Percentiles rank a stretch among this genome's conserved stretches.
phyloP scores from a whole-genome alignment of 2,113 vertebrate species.

The Beaufortia kweichowensis region DNA sequence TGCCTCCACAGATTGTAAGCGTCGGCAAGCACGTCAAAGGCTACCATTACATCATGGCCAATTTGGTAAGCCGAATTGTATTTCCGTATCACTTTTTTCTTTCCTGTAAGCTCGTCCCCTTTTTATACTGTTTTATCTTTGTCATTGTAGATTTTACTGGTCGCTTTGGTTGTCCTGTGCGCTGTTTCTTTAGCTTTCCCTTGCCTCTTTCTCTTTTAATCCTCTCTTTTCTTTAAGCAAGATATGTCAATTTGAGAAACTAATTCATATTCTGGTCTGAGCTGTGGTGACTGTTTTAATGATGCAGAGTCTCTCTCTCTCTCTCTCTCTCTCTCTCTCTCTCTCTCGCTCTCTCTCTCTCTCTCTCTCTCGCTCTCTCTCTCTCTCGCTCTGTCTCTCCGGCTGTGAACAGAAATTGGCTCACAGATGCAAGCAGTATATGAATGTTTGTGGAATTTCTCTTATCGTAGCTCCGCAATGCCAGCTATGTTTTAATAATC shows the following conservation, averaged over 20 bases:
- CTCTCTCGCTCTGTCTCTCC: conserved; percentile 27
- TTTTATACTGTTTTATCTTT: conserved; percentile 8
- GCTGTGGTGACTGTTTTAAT: conserved; percentile 44
- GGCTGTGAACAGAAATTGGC: conserved; percentile 38
- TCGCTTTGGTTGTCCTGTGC: conserved; percentile 9
- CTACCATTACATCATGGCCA: conserved; percentile 99
- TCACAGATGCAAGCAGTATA: conserved; percentile 39
- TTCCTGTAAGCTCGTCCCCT: background rate
- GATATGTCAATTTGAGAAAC: conserved; percentile 40
- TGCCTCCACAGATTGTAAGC: conserved; percentile 86
- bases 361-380: background rate
- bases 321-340: conserved; percentile 5
- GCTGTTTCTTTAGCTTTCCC: conserved; percentile 3
- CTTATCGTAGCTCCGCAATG: conserved; percentile 43
- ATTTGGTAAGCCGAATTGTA: conserved; percentile 80
- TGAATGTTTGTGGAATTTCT: conserved; percentile 51
- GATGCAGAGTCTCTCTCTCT: conserved; percentile 28
- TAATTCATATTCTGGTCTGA: conserved; percentile 53
- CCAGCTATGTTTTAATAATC: conserved; percentile 46
- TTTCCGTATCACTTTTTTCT: conserved; percentile 25
- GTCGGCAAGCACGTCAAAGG: conserved; percentile 98
- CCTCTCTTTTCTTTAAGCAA: conserved; percentile 33
- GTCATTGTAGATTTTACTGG: background rate
- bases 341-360: conserved; percentile 16
- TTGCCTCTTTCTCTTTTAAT: conserved; percentile 35